Evolutionary conservation across 2,888 invertebrate genomes (phyloP).

Genomic region (Polyommatus icarus): DNA sequence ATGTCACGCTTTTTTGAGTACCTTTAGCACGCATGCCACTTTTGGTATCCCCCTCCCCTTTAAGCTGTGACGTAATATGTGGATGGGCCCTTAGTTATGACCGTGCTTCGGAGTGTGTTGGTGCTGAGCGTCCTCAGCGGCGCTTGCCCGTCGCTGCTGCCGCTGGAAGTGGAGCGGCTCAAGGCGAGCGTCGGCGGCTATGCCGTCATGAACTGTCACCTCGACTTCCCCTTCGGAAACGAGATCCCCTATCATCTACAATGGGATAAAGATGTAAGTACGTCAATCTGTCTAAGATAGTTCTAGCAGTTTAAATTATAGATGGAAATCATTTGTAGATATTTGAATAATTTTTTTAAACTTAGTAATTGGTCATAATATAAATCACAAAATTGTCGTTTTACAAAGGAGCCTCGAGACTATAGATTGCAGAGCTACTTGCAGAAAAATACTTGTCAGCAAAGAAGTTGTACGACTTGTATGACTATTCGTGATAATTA

Average conservation of each 20-base stretch:
- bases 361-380: no score
- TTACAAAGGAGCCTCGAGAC: no score
- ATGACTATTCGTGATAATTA: no score
- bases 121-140: conserved; percentile 37
- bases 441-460: neutral
- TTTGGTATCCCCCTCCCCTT: neutral
- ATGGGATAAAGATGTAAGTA: conserved; percentile 93
- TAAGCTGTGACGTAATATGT: neutral
- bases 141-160: conserved; percentile 56
- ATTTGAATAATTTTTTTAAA: no score
- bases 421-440: neutral
- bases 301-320: no score
- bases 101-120: conserved; percentile 37
- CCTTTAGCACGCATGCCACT: no score
- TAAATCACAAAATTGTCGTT: no score
- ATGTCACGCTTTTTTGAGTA: no score
- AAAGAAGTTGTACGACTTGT: no score
- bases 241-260: conserved; percentile 92
- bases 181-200: conserved; percentile 88
- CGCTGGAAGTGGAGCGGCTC: conserved; percentile 69
- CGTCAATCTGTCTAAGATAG: neutral
- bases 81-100: conserved; percentile 17
- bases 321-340: neutral
- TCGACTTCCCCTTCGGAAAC: conserved; percentile 92
- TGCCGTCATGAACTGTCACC: conserved; percentile 89